Evolutionary conservation across 2,888 invertebrate genomes (phyloP), one percentile per base, ranked within the genome.

Genomic region (Chymomyza procnemis): DNA sequence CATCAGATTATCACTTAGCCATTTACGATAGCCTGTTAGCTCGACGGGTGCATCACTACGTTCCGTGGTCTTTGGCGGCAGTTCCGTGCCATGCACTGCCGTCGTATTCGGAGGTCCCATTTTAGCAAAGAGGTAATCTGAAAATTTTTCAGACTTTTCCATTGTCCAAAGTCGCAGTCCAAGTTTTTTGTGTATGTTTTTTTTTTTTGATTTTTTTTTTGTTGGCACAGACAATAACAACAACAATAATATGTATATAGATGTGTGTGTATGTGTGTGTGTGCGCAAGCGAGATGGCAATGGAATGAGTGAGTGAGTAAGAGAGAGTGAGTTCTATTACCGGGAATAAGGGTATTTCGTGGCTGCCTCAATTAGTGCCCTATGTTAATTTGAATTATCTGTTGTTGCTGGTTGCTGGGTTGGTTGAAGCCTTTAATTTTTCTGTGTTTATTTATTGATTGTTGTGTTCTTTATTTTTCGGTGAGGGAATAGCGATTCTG

Each of bases 51-150:
- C 94, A 76, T 93, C 92, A 87, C 93, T 92, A 80, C 92, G 92
- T 81, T 93, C 93, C 58, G 93, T 93, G 54, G 90, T 89, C 91
- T 93, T 93, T 85, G 93, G 93, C 74, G 91, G 90, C 88, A 91
- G 85, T 88, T 93, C 88, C 74, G 89, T 89, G 74, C 91, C 90
- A 73, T 90, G 90, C 69, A 88, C 84, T 71, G 90, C 89, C 70
- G 88, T 92, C 78, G 92, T 91, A 79, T 92, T 92, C 75, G 93
- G 93, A 82, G 94, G 93, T 89, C 94, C 94, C 95, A 95, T 95
- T 93, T 95, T 95, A 91, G 94, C 94, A 91, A 95, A 95, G 91
- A 95, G 92, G 92, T 95, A 95, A 92, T 95, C 95, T 94, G 94
- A 94, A 93, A 95, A 94, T 88, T 93, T 93, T 91, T 92, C 93